Evolutionary conservation across 2,797 vertebrate genomes (phyloP).

Genomic region (Artibeus lituratus): DNA sequence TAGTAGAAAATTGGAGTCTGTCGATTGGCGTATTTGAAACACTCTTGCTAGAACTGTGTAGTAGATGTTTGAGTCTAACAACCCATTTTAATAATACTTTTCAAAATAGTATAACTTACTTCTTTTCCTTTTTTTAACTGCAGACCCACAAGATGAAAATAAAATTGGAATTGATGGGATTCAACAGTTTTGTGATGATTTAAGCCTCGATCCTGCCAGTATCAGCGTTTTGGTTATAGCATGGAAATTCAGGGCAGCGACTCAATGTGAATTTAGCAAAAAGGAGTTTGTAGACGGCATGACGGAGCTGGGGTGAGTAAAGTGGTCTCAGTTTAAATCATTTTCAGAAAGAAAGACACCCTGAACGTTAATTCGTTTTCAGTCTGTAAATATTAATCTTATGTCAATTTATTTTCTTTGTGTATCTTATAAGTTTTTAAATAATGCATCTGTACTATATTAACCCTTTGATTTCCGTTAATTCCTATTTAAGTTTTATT

Average conservation of each 20-base stretch:
- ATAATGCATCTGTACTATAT: neutral
- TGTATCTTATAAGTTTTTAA: neutral
- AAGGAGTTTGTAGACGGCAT: conserved; percentile 98
- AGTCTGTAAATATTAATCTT: neutral
- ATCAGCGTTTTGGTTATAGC: conserved; percentile 95
- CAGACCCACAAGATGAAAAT: conserved; percentile 98
- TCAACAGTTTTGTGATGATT: conserved; percentile 97
- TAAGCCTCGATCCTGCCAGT: conserved; percentile 94
- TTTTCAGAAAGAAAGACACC: neutral
- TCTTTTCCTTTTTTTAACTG: conserved; percentile 54
- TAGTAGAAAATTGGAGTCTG: neutral
- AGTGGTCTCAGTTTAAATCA: neutral
- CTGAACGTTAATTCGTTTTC: neutral
- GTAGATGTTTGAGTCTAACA: neutral
- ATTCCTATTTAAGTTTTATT: neutral
- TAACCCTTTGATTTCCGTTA: neutral
- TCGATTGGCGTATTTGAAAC: neutral
- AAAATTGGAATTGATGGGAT: conserved; percentile 98
- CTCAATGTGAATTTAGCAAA: conserved; percentile 98
- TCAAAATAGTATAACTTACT: neutral
- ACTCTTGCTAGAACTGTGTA: neutral
- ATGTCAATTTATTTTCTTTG: neutral
- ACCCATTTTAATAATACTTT: conserved; percentile 4
- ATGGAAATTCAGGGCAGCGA: conserved; percentile 97
- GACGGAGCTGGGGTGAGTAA: conserved; percentile 95